These are phyloP conservation scores for Eulemur rufifrons DNA, from an alignment of 2,113 vertebrate species.

Conservation along the genomic window DNA sequence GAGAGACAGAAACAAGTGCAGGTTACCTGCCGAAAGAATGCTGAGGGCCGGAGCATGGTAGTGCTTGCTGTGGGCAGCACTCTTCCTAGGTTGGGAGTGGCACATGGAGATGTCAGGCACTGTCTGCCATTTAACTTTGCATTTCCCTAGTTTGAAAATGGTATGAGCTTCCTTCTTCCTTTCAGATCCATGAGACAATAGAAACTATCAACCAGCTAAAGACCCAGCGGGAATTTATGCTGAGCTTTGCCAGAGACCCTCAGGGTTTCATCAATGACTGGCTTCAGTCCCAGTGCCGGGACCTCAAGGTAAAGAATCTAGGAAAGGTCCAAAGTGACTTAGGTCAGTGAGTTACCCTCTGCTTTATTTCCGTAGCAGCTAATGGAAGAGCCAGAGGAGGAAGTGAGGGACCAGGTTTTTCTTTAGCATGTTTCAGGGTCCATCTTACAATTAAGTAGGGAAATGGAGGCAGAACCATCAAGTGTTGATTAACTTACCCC, in stretches of 20 bases:
- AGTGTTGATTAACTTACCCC: neutral
- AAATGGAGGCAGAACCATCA: neutral
- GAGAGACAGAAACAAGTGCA: neutral
- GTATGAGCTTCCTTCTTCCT: conserved; percentile 14
- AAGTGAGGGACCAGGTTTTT: neutral
- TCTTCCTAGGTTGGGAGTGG: neutral
- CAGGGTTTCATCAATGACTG: conserved; percentile 99
- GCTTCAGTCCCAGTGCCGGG: conserved; percentile 99
- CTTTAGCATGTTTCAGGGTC: neutral
- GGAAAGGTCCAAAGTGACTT: neutral
- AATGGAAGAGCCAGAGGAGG: conserved; percentile 18
- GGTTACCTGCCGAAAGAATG: neutral
- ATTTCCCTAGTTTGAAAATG: neutral
- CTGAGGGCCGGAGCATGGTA: neutral
- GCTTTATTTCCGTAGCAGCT: neutral
- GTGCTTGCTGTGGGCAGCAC: neutral
- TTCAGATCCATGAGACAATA: conserved; percentile 98
- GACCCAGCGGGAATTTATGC: conserved; percentile 99
- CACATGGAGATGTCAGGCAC: neutral
- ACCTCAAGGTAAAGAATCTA: conserved; percentile 92
- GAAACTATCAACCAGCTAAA: conserved; percentile 99
- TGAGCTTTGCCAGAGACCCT: conserved; percentile 98
- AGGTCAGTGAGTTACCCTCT: neutral
- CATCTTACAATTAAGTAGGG: neutral
- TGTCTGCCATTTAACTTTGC: neutral